phyloP scores from a whole-genome alignment of 2,888 invertebrate genomes.

The Leptinotarsa haldemani region DNA sequence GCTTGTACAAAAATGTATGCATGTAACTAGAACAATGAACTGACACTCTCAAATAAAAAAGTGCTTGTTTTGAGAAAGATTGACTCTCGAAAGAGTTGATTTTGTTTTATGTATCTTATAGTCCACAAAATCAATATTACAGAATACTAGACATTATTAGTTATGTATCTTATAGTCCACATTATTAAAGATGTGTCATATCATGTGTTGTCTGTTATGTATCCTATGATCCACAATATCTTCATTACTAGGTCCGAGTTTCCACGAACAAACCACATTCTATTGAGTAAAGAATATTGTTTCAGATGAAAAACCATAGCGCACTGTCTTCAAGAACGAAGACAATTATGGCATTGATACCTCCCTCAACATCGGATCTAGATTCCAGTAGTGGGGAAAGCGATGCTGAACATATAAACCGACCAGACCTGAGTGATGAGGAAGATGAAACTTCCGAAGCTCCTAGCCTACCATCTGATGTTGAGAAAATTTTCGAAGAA shows the following conservation, averaged over 20 bases:
- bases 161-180: constrained; percentile 16
- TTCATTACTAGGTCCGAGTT: constrained; percentile 3
- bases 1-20: constrained; percentile 14
- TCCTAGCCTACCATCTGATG: constrained; percentile 10
- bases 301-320: constrained; percentile 3
- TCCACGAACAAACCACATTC: constrained; percentile 8
- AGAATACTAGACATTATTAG: constrained; percentile 2
- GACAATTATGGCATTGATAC: constrained; percentile 14
- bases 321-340: constrained; percentile 8
- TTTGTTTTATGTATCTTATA: constrained; percentile 18
- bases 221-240: constrained; percentile 16
- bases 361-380: neutral
- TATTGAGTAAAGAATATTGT: constrained; percentile 4
- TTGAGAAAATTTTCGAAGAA: neutral
- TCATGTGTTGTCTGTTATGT: constrained; percentile 14
- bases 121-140: constrained; percentile 7
- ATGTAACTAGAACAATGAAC: constrained; percentile 2
- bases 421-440: constrained; percentile 15
- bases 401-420: constrained; percentile 15
- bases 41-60: constrained; percentile 1
- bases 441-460: neutral
- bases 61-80: constrained; percentile 1
- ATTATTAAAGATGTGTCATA: neutral
- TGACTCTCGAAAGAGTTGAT: neutral
- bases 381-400: constrained; percentile 8